Base-by-base conservation (phyloP, 2,797 vertebrate genomes). In the Momotus momota region DNA sequence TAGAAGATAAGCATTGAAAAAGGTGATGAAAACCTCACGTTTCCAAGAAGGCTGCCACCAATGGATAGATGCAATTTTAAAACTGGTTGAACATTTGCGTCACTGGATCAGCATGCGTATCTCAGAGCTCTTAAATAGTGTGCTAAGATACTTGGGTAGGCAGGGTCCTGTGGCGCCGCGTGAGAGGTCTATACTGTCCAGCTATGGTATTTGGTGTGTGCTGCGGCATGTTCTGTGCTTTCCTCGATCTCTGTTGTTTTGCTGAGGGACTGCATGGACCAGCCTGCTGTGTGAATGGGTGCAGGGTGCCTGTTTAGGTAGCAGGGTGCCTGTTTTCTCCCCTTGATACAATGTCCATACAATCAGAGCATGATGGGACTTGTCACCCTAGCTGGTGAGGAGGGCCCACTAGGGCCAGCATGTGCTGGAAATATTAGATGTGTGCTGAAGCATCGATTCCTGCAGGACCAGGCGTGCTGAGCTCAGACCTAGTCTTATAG, bases 161-260 rank as follows among this genome's bases (percentile, higher is more conserved):
- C 8, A 58, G 45, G 8, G 27, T 43, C 27, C n/a, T 19, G 27
- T 2, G 2, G 27, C 20, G 23, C 18, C 16, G 14, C 0, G 1
- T 17, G 61, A 51, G 61, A 54, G 14, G 40, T 35, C 7, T 29
- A 0, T 17, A 15, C 62, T 0, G 31, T 40, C 18, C 17, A 31
- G 33, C 43, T 73, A 29, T 15, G 35, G 23, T 46, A 20, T 35
- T n/a, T 7, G 48, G 21, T 38, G 54, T 12, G 43, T 6, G 6
- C 27, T 0, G 0, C 0, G 4, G 27, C 22, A 8, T 0, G 3
- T 40, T 31, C 35, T 55, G 26, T 22, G 45, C 38, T 84, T 79
- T 49, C 51, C 49, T 25, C 1, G 2, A 12, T 20, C 22, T 49
- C 49, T 0, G 0, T 17, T 13, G 52, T 45, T 40, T 52, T 45